A percentile compares a stretch with the other conserved stretches of the same genome.
Evolutionary conservation across 2,113 vertebrate genomes (phyloP).

Genomic region (Genyomyrus donnyi): DNA sequence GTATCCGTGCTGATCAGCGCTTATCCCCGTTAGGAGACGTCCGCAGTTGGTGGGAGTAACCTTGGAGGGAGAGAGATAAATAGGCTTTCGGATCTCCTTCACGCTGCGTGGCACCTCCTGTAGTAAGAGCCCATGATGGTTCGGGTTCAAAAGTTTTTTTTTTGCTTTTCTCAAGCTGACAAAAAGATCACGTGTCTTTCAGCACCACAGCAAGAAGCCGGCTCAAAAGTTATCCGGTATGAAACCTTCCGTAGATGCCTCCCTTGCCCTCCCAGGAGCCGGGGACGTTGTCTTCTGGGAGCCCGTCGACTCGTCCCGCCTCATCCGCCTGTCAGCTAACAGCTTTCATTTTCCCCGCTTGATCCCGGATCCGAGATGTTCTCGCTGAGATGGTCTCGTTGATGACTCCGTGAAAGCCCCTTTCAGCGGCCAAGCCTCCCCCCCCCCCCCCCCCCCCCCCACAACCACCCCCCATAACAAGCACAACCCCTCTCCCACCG

Average conservation of each 20-base stretch:
- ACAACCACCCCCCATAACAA: no score
- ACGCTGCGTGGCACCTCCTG: background rate
- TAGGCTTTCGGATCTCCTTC: no score
- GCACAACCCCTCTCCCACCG: background rate
- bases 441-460: background rate
- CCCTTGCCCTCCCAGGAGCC: background rate
- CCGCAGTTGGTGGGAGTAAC: background rate
- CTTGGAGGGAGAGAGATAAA: background rate
- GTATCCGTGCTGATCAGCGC: background rate
- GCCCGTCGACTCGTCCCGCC: background rate
- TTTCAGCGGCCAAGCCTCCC: background rate
- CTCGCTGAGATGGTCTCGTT: background rate
- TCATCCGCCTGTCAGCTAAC: background rate
- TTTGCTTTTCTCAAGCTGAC: background rate
- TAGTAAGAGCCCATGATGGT: no score
- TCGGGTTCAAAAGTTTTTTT: background rate
- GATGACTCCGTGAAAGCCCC: background rate
- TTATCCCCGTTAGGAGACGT: background rate
- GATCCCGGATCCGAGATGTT: background rate
- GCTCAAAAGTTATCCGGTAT: background rate
- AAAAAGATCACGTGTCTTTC: background rate
- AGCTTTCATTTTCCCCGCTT: background rate
- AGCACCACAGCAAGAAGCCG: background rate
- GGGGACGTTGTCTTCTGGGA: background rate
- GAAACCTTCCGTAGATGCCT: background rate